Conservation (phyloP, 2,888 invertebrate species). For the Athalia circularis region DNA sequence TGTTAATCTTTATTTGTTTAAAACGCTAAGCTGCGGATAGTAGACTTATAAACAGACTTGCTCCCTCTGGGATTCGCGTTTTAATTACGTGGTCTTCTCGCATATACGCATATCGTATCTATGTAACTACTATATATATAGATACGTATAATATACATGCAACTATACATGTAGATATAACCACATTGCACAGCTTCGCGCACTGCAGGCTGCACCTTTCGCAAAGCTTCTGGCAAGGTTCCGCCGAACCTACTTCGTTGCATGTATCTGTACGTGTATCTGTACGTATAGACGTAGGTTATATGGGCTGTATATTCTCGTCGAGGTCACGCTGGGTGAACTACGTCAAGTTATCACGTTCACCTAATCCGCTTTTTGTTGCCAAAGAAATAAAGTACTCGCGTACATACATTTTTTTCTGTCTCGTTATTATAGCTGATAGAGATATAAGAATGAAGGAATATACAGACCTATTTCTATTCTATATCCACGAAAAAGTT, state of each 20-base stretch:
- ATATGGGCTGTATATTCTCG: slow-evolving; percentile 7
- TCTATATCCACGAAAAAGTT: too few relatives aligned
- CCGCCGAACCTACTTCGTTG: slow-evolving; percentile 8
- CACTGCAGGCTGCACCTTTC: not conserved
- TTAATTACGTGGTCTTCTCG: slow-evolving; percentile 34
- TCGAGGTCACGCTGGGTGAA: slow-evolving; percentile 26
- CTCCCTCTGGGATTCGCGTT: slow-evolving; percentile 23
- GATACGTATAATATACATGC: too few relatives aligned
- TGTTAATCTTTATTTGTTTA: slow-evolving; percentile 57
- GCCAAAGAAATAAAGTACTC: slow-evolving; percentile 7
- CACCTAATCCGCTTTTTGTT: slow-evolving; percentile 27
- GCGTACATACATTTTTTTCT: not conserved
- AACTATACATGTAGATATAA: too few relatives aligned
- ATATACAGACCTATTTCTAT: not conserved
- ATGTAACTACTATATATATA: too few relatives aligned
- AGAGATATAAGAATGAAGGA: slow-evolving; percentile 4
- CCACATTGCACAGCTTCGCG: too few relatives aligned
- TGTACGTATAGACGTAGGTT: too few relatives aligned
- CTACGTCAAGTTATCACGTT: slow-evolving; percentile 38
- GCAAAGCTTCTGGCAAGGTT: slow-evolving; percentile 4
- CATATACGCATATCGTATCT: slow-evolving; percentile 1
- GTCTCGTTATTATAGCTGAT: not conserved
- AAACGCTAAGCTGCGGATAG: slow-evolving; percentile 46
- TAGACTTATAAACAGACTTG: slow-evolving; percentile 34
- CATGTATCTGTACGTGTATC: too few relatives aligned